These are phyloP conservation scores for Apaloderma vittatum DNA, from an alignment of 2,113 vertebrate species.

Conservation along the genomic window DNA sequence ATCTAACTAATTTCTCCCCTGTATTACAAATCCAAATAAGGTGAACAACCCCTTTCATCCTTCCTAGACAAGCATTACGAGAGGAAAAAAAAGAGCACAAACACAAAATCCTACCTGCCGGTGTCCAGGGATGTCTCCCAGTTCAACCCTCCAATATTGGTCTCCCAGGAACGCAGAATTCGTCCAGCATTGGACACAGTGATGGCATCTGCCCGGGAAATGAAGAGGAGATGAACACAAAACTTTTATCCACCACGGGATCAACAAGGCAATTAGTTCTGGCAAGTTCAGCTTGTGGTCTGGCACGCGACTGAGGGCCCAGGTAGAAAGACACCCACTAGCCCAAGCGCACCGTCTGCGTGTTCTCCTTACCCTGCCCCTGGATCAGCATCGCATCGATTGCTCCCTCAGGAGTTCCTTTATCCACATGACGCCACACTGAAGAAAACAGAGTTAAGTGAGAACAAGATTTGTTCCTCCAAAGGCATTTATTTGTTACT, in stretches of 20 bases:
- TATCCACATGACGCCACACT: slow-evolving; percentile 98
- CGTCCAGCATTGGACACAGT: slow-evolving; percentile 88
- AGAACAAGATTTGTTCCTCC: fast-evolving
- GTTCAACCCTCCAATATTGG: slow-evolving; percentile 91
- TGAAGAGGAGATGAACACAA: fast-evolving
- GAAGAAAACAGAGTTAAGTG: fast-evolving
- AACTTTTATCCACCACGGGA: fast-evolving
- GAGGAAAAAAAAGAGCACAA: neutral
- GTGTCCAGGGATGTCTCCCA: slow-evolving; percentile 93
- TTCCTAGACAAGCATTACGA: neutral
- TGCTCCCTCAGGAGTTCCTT: slow-evolving; percentile 86
- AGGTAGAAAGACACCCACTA: fast-evolving
- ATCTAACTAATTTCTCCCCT: fast-evolving
- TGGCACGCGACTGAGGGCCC: fast-evolving
- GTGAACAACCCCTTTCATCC: neutral
- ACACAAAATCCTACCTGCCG: slow-evolving; percentile 83
- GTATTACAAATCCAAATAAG: fast-evolving
- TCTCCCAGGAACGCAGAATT: slow-evolving; percentile 94
- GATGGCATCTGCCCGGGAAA: slow-evolving; percentile 85
- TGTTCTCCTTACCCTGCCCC: slow-evolving; percentile 85
- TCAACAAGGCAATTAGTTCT: fast-evolving
- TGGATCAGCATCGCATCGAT: slow-evolving; percentile 89
- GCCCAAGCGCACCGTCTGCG: fast-evolving
- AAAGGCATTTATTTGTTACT: fast-evolving
- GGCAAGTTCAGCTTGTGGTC: neutral